Percentiles rank a stretch among this genome's conserved stretches.
phyloP scores from a whole-genome alignment of 2,888 invertebrate species.

The Stenodera caucasica region DNA sequence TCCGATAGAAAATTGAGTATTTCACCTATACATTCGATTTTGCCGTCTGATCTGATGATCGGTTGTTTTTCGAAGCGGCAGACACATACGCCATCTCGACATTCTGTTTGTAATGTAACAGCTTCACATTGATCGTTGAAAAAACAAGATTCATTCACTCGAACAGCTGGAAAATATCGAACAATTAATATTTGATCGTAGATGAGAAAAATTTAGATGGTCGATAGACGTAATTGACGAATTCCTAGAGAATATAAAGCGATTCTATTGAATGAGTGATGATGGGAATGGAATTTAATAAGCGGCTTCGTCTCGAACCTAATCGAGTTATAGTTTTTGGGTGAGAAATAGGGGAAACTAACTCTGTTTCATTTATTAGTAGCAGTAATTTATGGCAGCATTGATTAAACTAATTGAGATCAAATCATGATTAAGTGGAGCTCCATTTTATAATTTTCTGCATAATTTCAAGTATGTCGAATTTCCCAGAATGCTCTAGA shows the following conservation, averaged over 20 bases:
- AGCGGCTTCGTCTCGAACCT: neutral
- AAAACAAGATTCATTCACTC: constrained; percentile 79
- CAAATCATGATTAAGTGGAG: too few species aligned
- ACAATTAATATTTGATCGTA: too few species aligned
- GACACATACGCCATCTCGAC: constrained; percentile 74
- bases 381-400: neutral
- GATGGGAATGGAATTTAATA: neutral
- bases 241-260: neutral
- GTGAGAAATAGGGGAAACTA: too few species aligned
- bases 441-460: too few species aligned
- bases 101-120: constrained; percentile 73
- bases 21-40: constrained; percentile 72
- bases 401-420: neutral
- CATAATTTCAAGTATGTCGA: too few species aligned
- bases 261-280: neutral
- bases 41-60: constrained; percentile 69
- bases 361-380: too few species aligned
- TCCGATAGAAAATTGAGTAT: too few species aligned
- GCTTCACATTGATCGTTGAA: constrained; percentile 85
- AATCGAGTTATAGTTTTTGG: neutral
- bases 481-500: too few species aligned
- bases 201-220: too few species aligned
- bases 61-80: constrained; percentile 81
- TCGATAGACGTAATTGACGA: neutral
- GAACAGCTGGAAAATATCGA: constrained; percentile 65